Percentiles rank a stretch among this genome's conserved stretches.
Conservation (phyloP, 1,140 invertebrate genomes). For the Lepidurus couesii region DNA sequence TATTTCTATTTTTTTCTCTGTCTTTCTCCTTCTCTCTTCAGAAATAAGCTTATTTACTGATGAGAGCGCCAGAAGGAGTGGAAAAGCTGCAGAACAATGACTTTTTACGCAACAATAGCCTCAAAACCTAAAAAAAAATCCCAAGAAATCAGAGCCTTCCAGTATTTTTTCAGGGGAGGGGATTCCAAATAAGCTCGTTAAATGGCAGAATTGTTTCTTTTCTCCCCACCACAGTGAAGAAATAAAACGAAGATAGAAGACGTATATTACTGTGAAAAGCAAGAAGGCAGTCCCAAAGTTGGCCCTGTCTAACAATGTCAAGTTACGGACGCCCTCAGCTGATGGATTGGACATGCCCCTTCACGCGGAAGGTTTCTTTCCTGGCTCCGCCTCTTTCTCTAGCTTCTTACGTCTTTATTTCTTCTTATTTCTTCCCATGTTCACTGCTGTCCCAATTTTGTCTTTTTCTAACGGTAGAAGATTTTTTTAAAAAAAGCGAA, state of each 20-base stretch:
- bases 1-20: too few species aligned
- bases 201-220: background rate
- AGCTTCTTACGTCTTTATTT: background rate
- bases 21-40: too few species aligned
- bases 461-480: background rate
- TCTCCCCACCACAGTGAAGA: background rate
- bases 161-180: background rate
- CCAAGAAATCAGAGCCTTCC: too few species aligned
- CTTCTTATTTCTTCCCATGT: background rate
- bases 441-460: too few species aligned
- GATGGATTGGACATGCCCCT: conserved; percentile 10
- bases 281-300: background rate
- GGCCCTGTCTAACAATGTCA: conserved; percentile 14
- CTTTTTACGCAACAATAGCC: background rate
- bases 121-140: background rate
- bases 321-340: background rate
- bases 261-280: background rate
- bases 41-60: too few species aligned
- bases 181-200: background rate
- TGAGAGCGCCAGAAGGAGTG: background rate
- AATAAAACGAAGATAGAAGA: background rate
- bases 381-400: background rate
- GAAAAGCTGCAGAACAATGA: background rate
- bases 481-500: background rate
- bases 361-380: background rate